Percentiles rank a stretch among this genome's conserved stretches.
Evolutionary conservation across 2,113 vertebrate species (phyloP).

Genomic region (Tetraodon nigroviridis): DNA sequence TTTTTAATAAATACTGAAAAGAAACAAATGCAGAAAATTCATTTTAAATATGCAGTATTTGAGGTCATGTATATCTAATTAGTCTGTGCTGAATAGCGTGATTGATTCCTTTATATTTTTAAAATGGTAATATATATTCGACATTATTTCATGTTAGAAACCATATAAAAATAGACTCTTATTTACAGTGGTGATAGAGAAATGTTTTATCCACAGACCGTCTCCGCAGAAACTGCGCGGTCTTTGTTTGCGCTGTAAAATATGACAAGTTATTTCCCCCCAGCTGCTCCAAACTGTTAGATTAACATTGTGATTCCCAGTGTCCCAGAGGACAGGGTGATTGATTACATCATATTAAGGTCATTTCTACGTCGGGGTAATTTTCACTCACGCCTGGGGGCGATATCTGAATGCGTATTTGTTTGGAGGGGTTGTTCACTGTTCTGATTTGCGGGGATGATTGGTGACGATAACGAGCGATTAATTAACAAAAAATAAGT

Average conservation of each 20-base stretch:
- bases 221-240: background rate
- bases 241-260: slow-evolving; percentile 33
- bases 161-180: too few species aligned
- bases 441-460: slow-evolving; percentile 60
- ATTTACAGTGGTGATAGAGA: too few species aligned
- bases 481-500: slow-evolving; percentile 58
- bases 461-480: slow-evolving; percentile 70
- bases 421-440: slow-evolving; percentile 63
- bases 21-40: background rate
- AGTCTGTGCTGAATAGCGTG: background rate
- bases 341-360: slow-evolving; percentile 77
- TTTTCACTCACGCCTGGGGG: slow-evolving; percentile 69
- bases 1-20: background rate
- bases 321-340: slow-evolving; percentile 75
- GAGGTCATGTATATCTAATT: background rate
- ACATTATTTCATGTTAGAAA: background rate
- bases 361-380: slow-evolving; percentile 72
- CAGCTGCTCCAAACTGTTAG: slow-evolving; percentile 56
- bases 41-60: background rate
- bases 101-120: too few species aligned
- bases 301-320: slow-evolving; percentile 72
- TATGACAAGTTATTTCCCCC: slow-evolving; percentile 47
- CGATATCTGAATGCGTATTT: slow-evolving; percentile 69
- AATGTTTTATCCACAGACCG: background rate
- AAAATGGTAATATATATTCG: background rate